Percentiles rank a stretch among this genome's conserved stretches.
Evolutionary conservation across 2,888 invertebrate species (phyloP).

Genomic region (Oscheius sp.): DNA sequence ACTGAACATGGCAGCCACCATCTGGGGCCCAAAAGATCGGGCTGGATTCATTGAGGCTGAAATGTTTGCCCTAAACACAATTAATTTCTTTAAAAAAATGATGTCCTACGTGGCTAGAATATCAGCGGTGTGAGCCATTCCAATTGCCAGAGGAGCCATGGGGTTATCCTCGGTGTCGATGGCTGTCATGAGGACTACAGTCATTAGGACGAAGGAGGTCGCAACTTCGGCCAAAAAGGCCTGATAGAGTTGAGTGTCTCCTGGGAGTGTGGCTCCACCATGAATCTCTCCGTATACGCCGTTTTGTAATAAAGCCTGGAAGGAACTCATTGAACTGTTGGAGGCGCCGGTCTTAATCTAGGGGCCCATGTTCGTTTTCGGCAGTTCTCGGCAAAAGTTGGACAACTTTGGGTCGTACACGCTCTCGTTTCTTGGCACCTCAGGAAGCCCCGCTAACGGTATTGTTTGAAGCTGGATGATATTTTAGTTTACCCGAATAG

Average conservation of each 20-base stretch:
- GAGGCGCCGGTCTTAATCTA: no score
- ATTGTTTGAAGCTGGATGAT: no score
- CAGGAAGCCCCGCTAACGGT: no score
- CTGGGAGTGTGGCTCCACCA: slow-evolving; percentile 29
- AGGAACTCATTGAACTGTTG: background rate
- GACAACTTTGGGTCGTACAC: no score
- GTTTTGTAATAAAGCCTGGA: slow-evolving; percentile 25
- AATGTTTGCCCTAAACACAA: slow-evolving; percentile 64
- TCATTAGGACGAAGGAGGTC: slow-evolving; percentile 72
- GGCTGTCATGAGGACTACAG: slow-evolving; percentile 74
- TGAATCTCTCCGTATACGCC: slow-evolving; percentile 18
- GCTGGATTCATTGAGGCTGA: slow-evolving; percentile 75
- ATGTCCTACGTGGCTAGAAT: slow-evolving; percentile 72
- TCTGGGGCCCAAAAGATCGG: slow-evolving; percentile 74
- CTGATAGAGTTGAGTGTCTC: slow-evolving; percentile 27
- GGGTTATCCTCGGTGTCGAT: slow-evolving; percentile 71
- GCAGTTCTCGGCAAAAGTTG: no score
- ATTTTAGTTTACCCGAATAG: no score
- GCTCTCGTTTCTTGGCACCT: no score
- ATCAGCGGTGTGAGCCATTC: slow-evolving; percentile 73
- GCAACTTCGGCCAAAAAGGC: slow-evolving; percentile 66
- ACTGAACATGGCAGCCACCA: slow-evolving; percentile 55
- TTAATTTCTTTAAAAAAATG: background rate
- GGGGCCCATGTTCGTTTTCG: no score
- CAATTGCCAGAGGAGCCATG: slow-evolving; percentile 74